Evolutionary conservation across 1,140 invertebrate genomes (phyloP), one percentile per base, ranked within the genome.

Genomic region (Cotesia glomerata): DNA sequence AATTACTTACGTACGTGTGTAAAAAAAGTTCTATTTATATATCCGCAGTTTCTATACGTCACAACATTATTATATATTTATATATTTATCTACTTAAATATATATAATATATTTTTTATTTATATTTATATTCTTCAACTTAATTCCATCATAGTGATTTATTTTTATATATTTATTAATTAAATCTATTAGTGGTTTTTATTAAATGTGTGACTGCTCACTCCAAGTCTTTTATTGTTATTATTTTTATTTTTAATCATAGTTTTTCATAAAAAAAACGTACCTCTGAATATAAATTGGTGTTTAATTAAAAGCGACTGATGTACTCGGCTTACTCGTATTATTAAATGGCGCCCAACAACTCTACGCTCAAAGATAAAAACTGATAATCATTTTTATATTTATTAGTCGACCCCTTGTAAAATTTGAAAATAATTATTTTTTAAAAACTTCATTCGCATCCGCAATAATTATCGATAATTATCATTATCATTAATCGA

Each of bases 1-100:
- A 35, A 35, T 58, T 26, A 76, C 76, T 74, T 81, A 81, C 79
- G 78, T 79, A 81, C 80, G 78, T 78, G 78, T 76, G 78, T 78
- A 78, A 71, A 76, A 58, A 65, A 59, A 39, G 49, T 45, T 45
- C 13, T 69, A 18, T 59, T 59, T 69, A 14, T 59, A 34, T 18
- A 35, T 49, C 62, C 18, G 62, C 76, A 74, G 75, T 67, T 71
- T 77, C n/a, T 74, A 79, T 71, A 80, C 77, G 74, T 80, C 78
- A 81, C 74, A 79, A 78, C 78, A 81, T 78, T 75, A 77, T 78
- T 77, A 80, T 77, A 78, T 79, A 75, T 75, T 77, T 72, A 68
- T 79, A 75, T 75, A 76, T 75, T 78, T 74, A 74, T 80, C 74
- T 71, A 74, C 76, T 71, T 72, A 75, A 67, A 73, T 59, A 75